Evolutionary conservation across 2,888 invertebrate genomes (phyloP).

Genomic region (Achlya flavicornis): DNA sequence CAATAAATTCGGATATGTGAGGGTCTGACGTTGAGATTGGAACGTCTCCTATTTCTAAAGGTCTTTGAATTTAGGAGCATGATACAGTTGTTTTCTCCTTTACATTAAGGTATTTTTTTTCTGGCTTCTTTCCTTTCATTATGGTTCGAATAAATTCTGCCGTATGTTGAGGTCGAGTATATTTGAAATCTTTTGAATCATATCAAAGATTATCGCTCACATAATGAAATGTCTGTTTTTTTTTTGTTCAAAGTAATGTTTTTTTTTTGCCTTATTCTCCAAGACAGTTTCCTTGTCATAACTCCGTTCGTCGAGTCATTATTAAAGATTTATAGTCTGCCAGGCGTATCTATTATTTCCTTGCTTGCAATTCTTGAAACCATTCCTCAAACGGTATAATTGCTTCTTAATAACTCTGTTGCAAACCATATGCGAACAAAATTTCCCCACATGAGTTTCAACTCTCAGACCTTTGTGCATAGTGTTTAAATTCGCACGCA

Average conservation of each 20-base stretch:
- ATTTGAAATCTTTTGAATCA: too few species aligned
- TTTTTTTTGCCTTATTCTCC: neutral
- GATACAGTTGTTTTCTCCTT: too few species aligned
- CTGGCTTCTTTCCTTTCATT: too few species aligned
- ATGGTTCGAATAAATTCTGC: too few species aligned
- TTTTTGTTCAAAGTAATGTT: neutral
- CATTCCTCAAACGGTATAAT: slow-evolving; percentile 2
- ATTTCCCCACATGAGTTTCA: neutral
- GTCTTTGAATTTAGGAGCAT: too few species aligned
- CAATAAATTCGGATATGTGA: too few species aligned
- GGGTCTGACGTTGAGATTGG: too few species aligned
- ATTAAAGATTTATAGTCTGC: neutral
- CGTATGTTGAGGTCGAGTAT: too few species aligned
- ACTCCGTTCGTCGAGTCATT: neutral
- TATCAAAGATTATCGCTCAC: too few species aligned
- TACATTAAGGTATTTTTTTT: too few species aligned
- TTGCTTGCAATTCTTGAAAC: neutral
- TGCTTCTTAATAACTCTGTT: slow-evolving; percentile 9
- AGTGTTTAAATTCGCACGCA: neutral
- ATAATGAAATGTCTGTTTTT: too few species aligned
- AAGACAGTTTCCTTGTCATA: neutral
- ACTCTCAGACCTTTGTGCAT: neutral
- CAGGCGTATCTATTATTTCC: neutral
- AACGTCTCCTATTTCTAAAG: too few species aligned
- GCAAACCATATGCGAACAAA: neutral